These are phyloP conservation scores for Yasuhikotakia modesta DNA, from an alignment of 2,797 vertebrate genomes.

Conservation along the genomic window DNA sequence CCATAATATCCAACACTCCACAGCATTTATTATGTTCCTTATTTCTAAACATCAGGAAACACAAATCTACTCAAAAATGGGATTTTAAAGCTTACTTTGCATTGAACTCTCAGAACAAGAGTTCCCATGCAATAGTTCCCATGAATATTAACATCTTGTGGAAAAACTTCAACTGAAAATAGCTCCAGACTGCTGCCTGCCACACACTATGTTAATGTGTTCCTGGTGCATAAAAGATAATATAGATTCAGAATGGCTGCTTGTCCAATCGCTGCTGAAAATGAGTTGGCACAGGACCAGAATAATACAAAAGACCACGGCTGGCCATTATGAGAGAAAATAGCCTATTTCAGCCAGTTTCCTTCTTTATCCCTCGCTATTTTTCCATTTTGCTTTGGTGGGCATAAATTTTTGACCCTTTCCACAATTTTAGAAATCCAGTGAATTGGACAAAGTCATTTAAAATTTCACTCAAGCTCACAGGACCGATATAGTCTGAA, in stretches of 20 bases:
- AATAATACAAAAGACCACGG: conserved; percentile 29
- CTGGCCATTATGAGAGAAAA: conserved; percentile 31
- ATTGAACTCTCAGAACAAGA: neutral
- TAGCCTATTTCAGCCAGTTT: conserved; percentile 27
- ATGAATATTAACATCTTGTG: conserved; percentile 6
- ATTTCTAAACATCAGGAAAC: too few species aligned
- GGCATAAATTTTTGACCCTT: conserved; percentile 41
- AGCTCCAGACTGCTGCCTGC: neutral
- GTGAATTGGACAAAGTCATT: conserved; percentile 76
- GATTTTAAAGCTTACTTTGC: neutral
- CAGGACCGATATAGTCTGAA: neutral
- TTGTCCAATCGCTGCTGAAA: conserved; percentile 19
- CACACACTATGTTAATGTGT: conserved; percentile 33
- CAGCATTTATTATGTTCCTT: neutral
- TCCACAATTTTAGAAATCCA: conserved; percentile 68
- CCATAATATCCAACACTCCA: neutral
- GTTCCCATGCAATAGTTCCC: neutral
- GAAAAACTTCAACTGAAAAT: neutral
- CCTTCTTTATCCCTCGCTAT: conserved; percentile 21
- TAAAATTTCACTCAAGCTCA: conserved; percentile 47
- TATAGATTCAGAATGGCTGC: conserved; percentile 12
- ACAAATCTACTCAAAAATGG: too few species aligned
- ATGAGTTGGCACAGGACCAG: conserved; percentile 13
- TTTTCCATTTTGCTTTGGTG: conserved; percentile 42
- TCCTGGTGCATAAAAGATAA: conserved; percentile 36